phyloP scores from a whole-genome alignment of 2,797 vertebrate genomes.

The Myotis pilosus region DNA sequence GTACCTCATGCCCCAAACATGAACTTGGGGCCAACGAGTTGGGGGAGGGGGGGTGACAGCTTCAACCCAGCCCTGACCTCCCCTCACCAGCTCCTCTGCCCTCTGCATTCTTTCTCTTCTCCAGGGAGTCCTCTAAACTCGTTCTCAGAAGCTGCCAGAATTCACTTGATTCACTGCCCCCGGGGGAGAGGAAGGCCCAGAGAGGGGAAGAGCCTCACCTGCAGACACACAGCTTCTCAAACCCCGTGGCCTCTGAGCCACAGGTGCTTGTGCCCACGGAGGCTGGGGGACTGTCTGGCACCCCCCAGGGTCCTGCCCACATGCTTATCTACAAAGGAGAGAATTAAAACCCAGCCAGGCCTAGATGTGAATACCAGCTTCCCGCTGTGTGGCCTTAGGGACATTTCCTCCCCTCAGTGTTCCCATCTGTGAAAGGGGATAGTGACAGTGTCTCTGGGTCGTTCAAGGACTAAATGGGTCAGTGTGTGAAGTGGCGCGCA shows the following conservation, averaged over 20 bases:
- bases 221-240: not conserved
- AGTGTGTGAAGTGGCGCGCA: rapidly evolving
- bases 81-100: not conserved
- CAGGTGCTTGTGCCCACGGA: rapidly evolving
- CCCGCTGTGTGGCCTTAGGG: not conserved
- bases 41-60: not conserved
- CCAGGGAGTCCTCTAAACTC: not conserved
- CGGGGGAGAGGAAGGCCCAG: not conserved
- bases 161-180: not conserved
- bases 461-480: not conserved
- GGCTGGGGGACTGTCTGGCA: not conserved
- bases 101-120: not conserved
- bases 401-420: not conserved
- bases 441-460: rapidly evolving
- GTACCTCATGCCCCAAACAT: conserved; percentile 50
- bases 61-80: not conserved
- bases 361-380: not conserved
- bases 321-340: not conserved
- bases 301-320: not conserved
- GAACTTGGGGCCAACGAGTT: conserved; percentile 61
- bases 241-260: not conserved
- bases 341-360: not conserved
- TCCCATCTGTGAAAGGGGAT: not conserved
- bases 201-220: not conserved
- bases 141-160: not conserved